Evolutionary conservation across 2,113 vertebrate genomes (phyloP).

Genomic region (Eira barbara): DNA sequence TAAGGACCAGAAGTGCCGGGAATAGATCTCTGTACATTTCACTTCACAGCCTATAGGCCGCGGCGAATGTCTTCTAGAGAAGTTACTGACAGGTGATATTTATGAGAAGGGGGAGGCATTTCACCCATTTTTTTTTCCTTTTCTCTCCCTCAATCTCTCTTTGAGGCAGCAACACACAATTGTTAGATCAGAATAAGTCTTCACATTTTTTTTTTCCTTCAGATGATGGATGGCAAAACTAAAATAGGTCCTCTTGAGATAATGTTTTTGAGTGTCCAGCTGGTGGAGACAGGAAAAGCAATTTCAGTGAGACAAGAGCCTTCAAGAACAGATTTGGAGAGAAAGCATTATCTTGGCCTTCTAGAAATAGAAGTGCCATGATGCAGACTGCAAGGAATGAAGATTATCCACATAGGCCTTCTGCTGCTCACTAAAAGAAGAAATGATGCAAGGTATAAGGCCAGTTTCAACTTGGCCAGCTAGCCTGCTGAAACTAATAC

Average conservation of each 20-base stretch:
- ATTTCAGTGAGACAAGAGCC: slow-evolving; percentile 67
- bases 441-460: background rate
- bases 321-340: slow-evolving; percentile 70
- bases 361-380: slow-evolving; percentile 62
- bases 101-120: background rate
- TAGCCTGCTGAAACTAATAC: fast-evolving
- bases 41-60: background rate
- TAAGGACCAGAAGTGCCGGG: background rate
- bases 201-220: background rate
- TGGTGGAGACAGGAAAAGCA: slow-evolving; percentile 72
- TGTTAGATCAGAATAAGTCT: slow-evolving; percentile 13
- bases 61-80: background rate
- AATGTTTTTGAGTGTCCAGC: slow-evolving; percentile 69
- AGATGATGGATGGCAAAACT: slow-evolving; percentile 61
- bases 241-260: slow-evolving; percentile 64
- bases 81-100: background rate
- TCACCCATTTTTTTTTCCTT: background rate
- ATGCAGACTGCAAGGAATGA: slow-evolving; percentile 40
- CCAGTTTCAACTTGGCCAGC: background rate
- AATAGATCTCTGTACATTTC: background rate
- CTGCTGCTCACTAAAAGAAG: background rate
- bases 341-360: slow-evolving; percentile 46
- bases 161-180: background rate
- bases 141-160: background rate
- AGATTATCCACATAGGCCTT: slow-evolving; percentile 5